Base-by-base conservation (phyloP, 1,140 invertebrate species). In the Metopolophium dirhodum region DNA sequence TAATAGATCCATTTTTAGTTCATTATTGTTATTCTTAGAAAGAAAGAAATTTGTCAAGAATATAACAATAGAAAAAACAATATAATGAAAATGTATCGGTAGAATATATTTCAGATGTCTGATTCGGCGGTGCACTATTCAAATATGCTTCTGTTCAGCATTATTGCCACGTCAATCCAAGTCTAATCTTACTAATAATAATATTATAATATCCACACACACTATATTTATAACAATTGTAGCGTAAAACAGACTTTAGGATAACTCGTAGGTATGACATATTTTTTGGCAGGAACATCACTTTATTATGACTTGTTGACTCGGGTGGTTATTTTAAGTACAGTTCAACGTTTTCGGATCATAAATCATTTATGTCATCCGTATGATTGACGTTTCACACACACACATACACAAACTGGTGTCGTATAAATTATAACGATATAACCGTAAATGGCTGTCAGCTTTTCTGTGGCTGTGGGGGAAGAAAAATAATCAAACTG, bases 401-500 rank as follows among this genome's bases (percentile, higher is more conserved):
- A 54, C 54, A 57, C 26, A 61, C 57, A 61, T 9, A 30, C 14
- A 68, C 30, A 68, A n/a, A 68, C 61, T 8, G 61, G 14, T 68
- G 30, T 68, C n/a, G 6, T 68, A 68, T 68, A 68, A 68, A 68
- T 68, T 68, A 68, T 68, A 68, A 68, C 1, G 37, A 30, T 68
- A 77, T 90, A 68, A 47, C 37, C 26, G 57, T 68, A 91, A 91
- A 91, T 82, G 45, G 61, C 45, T 91, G 90, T 82, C 90, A 82
- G 90, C 30, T 18, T 14, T 26, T 45, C 37, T 85, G 83, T 86
- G 26, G 87, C 47, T 20, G 45, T 35, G 49, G 49, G 61, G 26
- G 41, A 93, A 57, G 49, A 41, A 90, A 68, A 90, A 93, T 93
- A 93, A 93, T 86, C 82, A 86, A 93, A 93, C 41, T 4, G 49